Evolutionary conservation across 2,797 vertebrate genomes (phyloP).

Genomic region (Galagoides demidoff): DNA sequence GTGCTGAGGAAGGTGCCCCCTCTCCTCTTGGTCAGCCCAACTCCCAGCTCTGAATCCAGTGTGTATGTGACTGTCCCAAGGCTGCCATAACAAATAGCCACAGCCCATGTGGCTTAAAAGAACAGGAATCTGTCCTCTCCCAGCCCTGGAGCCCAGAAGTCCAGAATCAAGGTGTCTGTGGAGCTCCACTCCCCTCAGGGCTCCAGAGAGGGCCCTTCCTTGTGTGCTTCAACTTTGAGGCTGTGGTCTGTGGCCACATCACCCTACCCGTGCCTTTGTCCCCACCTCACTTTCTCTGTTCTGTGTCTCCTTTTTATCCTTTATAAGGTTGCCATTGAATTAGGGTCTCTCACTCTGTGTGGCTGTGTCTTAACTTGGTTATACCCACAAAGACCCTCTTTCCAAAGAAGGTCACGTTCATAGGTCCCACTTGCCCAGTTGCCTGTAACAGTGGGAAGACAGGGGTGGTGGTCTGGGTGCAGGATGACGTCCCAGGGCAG

Average conservation of each 20-base stretch:
- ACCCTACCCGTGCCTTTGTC: accelerated
- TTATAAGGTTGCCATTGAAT: accelerated
- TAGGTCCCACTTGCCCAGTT: accelerated
- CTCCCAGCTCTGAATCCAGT: background rate
- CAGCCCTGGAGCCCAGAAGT: background rate
- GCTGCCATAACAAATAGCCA: background rate
- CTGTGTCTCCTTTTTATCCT: no score
- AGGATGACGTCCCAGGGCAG: background rate
- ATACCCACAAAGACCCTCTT: background rate
- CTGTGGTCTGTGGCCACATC: background rate
- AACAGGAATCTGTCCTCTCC: background rate
- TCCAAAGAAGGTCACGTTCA: background rate
- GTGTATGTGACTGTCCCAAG: background rate
- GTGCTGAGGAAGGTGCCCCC: background rate
- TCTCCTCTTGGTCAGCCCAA: accelerated
- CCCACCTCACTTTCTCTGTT: background rate
- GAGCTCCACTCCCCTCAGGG: background rate
- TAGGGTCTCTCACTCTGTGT: background rate
- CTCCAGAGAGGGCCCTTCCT: background rate
- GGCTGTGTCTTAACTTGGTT: background rate
- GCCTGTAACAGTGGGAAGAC: background rate
- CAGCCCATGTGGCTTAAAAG: background rate
- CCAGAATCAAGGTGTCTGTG: accelerated
- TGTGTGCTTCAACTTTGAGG: background rate
- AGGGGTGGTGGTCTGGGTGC: accelerated